Percentiles rank a stretch among this genome's conserved stretches.
Evolutionary conservation across 2,888 invertebrate genomes (phyloP).

Genomic region (Pantelozetes paolii): DNA sequence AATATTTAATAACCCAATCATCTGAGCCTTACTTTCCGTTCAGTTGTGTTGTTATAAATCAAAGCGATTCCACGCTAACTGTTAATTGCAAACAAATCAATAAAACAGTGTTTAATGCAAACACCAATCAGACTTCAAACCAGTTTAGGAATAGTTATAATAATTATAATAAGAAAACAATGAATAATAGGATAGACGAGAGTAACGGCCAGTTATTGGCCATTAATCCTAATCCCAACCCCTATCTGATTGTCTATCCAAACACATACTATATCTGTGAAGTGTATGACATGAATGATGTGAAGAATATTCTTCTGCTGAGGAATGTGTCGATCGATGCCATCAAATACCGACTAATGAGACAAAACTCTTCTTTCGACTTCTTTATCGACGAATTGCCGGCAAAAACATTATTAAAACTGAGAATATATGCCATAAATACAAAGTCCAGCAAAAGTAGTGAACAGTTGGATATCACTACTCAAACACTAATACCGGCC

Average conservation of each 20-base stretch:
- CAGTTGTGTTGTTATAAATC: slow-evolving; percentile 35
- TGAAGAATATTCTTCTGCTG: background rate
- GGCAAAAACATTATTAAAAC: slow-evolving; percentile 31
- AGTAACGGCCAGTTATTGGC: background rate
- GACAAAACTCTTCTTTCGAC: slow-evolving; percentile 34
- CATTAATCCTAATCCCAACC: background rate
- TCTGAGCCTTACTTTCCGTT: slow-evolving; percentile 37
- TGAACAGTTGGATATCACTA: slow-evolving; percentile 16
- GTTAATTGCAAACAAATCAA: slow-evolving; percentile 37
- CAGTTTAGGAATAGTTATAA: background rate
- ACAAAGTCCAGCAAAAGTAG: background rate
- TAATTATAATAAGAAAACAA: background rate
- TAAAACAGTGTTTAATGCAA: background rate
- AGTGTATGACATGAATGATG: slow-evolving; percentile 32
- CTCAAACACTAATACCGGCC: slow-evolving; percentile 36
- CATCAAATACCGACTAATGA: slow-evolving; percentile 33
- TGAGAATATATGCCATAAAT: slow-evolving; percentile 40
- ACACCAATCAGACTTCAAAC: background rate
- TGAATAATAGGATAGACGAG: slow-evolving; percentile 4
- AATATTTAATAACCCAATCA: slow-evolving; percentile 34
- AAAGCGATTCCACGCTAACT: slow-evolving; percentile 38
- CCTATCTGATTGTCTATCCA: slow-evolving; percentile 41
- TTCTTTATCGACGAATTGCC: slow-evolving; percentile 38
- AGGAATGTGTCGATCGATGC: slow-evolving; percentile 41
- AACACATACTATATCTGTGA: slow-evolving; percentile 42